Evolutionary conservation across 2,113 vertebrate genomes (phyloP).

Genomic region (Protobothrops flavoviridis): DNA sequence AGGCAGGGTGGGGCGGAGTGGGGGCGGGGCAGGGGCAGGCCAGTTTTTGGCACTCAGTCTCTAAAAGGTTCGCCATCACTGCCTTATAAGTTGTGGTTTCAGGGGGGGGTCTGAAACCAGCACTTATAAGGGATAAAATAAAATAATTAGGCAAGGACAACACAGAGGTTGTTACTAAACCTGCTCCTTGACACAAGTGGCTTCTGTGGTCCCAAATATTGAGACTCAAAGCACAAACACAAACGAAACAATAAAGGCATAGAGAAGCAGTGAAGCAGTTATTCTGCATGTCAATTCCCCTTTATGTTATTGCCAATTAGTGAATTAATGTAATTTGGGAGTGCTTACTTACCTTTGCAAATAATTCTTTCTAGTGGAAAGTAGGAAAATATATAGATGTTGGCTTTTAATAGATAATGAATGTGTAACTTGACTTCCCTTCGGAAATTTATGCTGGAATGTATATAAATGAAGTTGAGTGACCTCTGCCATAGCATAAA

Average conservation of each 20-base stretch:
- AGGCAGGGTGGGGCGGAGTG: no score
- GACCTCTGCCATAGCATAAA: constrained; percentile 21
- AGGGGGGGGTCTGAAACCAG: background rate
- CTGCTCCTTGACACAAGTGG: background rate
- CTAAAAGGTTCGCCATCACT: no score
- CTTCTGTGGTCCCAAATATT: background rate
- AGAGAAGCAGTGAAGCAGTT: background rate
- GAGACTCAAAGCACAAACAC: background rate
- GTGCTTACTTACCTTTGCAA: constrained; percentile 15
- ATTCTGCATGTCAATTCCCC: constrained; percentile 1
- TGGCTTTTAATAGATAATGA: background rate
- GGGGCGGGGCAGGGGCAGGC: no score
- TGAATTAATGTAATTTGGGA: background rate
- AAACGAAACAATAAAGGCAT: background rate
- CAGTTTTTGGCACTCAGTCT: no score
- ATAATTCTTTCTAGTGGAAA: constrained; percentile 10
- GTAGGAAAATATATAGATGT: constrained; percentile 6
- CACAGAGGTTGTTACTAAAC: background rate
- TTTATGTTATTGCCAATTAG: background rate
- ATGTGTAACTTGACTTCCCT: background rate
- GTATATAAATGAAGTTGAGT: background rate
- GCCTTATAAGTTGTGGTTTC: no score
- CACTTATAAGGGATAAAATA: background rate
- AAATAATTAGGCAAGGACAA: background rate
- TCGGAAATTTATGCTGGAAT: background rate